These are phyloP conservation scores for Myanophis thanlyinensis DNA, from an alignment of 2,113 vertebrate genomes.

Conservation along the genomic window DNA sequence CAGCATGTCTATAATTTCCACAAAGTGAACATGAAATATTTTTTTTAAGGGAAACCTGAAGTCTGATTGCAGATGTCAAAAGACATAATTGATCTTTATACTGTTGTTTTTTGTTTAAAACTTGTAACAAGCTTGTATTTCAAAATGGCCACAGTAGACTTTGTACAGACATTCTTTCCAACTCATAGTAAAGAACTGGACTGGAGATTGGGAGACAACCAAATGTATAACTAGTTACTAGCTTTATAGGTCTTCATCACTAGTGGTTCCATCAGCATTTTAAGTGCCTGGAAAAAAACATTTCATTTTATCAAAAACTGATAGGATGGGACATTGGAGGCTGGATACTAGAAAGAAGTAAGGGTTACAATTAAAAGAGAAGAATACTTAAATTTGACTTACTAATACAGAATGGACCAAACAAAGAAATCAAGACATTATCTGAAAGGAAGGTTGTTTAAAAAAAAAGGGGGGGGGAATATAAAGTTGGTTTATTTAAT, in stretches of 20 bases:
- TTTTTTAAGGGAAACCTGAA: constrained; percentile 57
- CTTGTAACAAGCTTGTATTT: constrained; percentile 51
- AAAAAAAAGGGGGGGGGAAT: no score
- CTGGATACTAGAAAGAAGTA: not conserved
- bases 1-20: constrained; percentile 75
- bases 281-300: not conserved
- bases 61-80: constrained; percentile 62
- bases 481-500: not conserved
- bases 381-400: not conserved
- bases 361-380: not conserved
- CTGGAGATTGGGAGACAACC: not conserved
- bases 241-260: not conserved
- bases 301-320: not conserved
- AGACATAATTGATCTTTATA: constrained; percentile 52
- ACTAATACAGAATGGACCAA: not conserved
- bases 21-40: constrained; percentile 72
- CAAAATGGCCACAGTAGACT: constrained; percentile 42
- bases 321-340: not conserved
- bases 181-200: not conserved
- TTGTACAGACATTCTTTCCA: constrained; percentile 6
- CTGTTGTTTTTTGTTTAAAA: constrained; percentile 51
- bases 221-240: not conserved
- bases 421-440: not conserved
- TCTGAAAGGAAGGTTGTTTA: not conserved
- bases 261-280: not conserved